Conservation (phyloP, 2,888 invertebrate species). For the Acanthosepion lycidas region DNA sequence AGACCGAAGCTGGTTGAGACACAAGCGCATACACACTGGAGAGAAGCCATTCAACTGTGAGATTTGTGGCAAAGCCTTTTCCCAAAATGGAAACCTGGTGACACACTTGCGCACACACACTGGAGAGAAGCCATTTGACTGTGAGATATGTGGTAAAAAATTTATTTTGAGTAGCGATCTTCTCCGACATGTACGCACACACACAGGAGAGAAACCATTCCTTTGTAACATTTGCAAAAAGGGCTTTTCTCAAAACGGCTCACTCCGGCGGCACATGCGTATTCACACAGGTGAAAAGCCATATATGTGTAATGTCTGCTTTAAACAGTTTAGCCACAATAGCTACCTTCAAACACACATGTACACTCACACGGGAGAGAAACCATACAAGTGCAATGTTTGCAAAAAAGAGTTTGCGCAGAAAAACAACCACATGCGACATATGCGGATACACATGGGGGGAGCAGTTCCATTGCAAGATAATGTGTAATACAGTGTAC, state of each 20-base stretch:
- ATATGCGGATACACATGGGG: conserved; percentile 18
- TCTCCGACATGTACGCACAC: neutral
- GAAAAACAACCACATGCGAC: neutral
- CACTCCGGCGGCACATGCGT: neutral
- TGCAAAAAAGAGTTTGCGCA: neutral
- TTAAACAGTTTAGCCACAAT: neutral
- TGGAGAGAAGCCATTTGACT: conserved; percentile 12
- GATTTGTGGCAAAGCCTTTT: conserved; percentile 38
- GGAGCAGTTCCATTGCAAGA: neutral
- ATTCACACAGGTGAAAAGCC: conserved; percentile 40
- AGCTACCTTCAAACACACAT: neutral
- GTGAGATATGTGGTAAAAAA: conserved; percentile 14
- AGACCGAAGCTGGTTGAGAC: neutral
- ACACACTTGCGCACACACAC: conserved; percentile 35
- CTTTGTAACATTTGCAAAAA: neutral
- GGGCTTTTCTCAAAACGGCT: conserved; percentile 14
- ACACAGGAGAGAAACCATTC: conserved; percentile 42
- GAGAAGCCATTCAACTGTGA: conserved; percentile 35
- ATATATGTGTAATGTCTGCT: neutral
- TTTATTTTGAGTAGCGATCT: conserved; percentile 12
- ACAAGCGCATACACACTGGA: neutral
- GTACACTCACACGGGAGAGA: neutral
- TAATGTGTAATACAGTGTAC: neutral
- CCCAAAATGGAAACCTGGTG: neutral
- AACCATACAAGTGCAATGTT: neutral